Percentiles rank a stretch among this genome's conserved stretches.
Conservation (phyloP, 64 coral and sea anemone species). For the Porites australiensis region DNA sequence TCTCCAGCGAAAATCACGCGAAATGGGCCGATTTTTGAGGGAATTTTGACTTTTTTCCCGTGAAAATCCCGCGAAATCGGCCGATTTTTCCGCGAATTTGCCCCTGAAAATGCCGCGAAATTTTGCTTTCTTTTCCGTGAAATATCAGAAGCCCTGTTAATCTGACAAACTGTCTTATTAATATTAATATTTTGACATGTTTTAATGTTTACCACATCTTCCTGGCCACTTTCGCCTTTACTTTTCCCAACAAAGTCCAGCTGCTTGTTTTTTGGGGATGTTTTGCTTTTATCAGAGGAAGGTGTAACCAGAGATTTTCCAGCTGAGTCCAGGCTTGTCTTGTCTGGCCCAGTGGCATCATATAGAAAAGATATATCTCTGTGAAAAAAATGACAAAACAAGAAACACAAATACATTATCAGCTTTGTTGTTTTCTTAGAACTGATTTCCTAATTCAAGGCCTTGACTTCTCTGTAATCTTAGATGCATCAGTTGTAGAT, state of each 20-base stretch:
- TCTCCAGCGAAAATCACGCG: too few species aligned
- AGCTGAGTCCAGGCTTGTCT: slow-evolving; percentile 58
- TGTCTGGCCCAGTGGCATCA: slow-evolving; percentile 72
- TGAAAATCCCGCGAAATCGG: too few species aligned
- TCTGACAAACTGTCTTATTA: neutral
- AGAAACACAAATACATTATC: neutral
- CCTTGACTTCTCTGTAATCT: too few species aligned
- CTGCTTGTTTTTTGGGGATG: neutral
- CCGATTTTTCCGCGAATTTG: too few species aligned
- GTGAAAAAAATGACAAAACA: neutral
- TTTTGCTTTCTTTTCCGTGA: too few species aligned
- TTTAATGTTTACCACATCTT: slow-evolving; percentile 2
- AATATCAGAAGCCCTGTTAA: too few species aligned
- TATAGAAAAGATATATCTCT: slow-evolving; percentile 98
- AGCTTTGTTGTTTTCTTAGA: neutral
- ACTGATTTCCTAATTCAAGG: neutral
- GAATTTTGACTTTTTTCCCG: too few species aligned
- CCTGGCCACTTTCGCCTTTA: neutral
- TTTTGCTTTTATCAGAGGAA: slow-evolving; percentile 4
- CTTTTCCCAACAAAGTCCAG: slow-evolving; percentile 14
- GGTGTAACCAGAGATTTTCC: slow-evolving; percentile 6
- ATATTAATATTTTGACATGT: neutral
- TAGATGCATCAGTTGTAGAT: too few species aligned
- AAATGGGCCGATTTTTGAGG: too few species aligned
- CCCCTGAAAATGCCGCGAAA: too few species aligned